Conservation (phyloP, 2,888 invertebrate genomes). For the Cylindroiulus punctatus region DNA sequence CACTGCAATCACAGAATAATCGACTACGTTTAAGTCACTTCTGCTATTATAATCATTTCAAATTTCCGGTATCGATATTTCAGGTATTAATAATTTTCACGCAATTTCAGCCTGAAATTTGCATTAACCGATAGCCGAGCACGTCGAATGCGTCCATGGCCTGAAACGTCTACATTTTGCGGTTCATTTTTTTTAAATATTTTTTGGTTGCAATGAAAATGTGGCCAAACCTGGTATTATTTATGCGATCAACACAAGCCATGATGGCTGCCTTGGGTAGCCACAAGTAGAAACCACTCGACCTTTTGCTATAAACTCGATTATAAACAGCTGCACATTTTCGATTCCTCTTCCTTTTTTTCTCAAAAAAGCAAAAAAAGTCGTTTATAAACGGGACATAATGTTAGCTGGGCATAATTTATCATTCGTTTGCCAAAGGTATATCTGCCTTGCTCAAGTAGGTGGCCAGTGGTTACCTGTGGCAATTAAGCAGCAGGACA, state of each 20-base stretch:
- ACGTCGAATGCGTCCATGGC: not conserved
- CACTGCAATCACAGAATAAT: too few relatives aligned
- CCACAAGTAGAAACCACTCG: constrained; percentile 41
- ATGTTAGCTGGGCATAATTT: not conserved
- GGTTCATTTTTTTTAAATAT: not conserved
- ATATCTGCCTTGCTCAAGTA: not conserved
- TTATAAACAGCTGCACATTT: not conserved
- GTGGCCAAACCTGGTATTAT: constrained; percentile 5
- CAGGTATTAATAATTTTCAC: too few relatives aligned
- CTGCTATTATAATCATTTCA: too few relatives aligned
- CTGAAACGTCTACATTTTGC: not conserved
- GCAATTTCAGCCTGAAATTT: not conserved
- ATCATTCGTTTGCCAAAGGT: not conserved
- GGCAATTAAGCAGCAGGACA: constrained; percentile 28
- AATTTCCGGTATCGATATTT: too few relatives aligned
- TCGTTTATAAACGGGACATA: not conserved
- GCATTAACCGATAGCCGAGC: not conserved
- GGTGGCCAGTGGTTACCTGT: not conserved
- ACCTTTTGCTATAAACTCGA: constrained; percentile 17
- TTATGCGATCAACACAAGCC: constrained; percentile 29
- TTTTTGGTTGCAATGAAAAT: not conserved
- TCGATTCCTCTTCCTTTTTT: not conserved
- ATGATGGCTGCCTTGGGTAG: constrained; percentile 1
- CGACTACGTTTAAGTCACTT: too few relatives aligned
- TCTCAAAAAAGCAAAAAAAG: not conserved